phyloP scores from a whole-genome alignment of 2,888 invertebrate genomes.

The Ischnura elegans region DNA sequence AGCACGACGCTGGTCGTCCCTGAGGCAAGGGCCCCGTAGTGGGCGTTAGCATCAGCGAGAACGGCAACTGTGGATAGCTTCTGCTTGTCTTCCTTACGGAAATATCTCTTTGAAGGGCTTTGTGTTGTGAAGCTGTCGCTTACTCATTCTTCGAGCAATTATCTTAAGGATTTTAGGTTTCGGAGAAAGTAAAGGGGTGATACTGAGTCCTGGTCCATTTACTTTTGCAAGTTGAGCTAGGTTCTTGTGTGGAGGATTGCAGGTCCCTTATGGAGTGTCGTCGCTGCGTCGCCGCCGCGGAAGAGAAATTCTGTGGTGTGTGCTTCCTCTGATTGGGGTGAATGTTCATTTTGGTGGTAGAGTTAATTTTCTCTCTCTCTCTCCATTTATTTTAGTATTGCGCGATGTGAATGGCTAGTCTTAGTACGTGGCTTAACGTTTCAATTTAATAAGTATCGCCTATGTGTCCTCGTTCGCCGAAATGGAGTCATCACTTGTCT shows the following conservation, averaged over 20 bases:
- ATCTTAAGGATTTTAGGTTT: neutral
- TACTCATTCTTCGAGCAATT: neutral
- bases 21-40: constrained; percentile 69
- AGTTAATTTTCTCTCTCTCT: neutral
- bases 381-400: no score
- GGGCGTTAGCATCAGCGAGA: constrained; percentile 66
- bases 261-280: constrained; percentile 63
- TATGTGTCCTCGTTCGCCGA: neutral
- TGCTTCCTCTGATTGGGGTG: neutral
- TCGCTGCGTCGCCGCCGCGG: constrained; percentile 57
- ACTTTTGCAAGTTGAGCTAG: constrained; percentile 8
- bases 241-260: constrained; percentile 56
- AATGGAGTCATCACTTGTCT: neutral
- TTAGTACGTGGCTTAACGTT: neutral
- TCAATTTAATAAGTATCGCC: neutral
- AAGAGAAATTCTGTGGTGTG: constrained; percentile 52
- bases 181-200: neutral
- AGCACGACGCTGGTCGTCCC: constrained; percentile 68
- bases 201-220: neutral
- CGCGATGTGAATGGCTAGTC: no score
- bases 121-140: neutral
- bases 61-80: constrained; percentile 49
- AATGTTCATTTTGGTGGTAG: neutral
- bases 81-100: constrained; percentile 66
- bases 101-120: neutral